A percentile compares a stretch with the other conserved stretches of the same genome.
Evolutionary conservation across 2,888 invertebrate species (phyloP).

Genomic region (Cataglyphis altisquamis): DNA sequence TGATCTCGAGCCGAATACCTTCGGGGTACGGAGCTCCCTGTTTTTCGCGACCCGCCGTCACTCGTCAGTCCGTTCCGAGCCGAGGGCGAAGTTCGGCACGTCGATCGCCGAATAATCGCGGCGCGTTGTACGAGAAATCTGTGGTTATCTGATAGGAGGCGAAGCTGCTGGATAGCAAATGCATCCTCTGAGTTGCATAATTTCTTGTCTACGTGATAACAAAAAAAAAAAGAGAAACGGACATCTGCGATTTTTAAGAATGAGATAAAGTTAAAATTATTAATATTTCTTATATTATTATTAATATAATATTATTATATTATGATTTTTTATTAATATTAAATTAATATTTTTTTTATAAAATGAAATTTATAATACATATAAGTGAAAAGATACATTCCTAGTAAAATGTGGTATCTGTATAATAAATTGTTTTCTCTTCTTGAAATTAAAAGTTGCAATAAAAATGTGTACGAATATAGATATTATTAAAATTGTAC

Average conservation of each 20-base stretch:
- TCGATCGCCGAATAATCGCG: constrained; percentile 20
- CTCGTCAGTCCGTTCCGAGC: not conserved
- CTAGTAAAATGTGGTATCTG: not conserved
- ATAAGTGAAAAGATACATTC: not conserved
- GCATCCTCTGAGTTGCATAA: not conserved
- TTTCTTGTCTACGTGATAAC: not conserved
- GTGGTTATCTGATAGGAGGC: constrained; percentile 18
- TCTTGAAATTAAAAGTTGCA: not conserved
- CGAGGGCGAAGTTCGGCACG: constrained; percentile 29
- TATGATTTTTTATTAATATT: too few species aligned
- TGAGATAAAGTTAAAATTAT: not conserved
- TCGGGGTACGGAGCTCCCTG: constrained; percentile 58
- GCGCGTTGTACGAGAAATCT: not conserved
- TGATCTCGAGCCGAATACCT: constrained; percentile 68
- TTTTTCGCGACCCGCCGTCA: constrained; percentile 43
- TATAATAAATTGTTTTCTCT: not conserved
- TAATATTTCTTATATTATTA: not conserved
- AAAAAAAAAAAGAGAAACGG: not conserved
- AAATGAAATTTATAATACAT: not conserved
- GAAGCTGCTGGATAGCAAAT: not conserved
- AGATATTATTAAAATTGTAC: not conserved
- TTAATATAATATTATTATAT: too few species aligned
- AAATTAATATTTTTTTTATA: not conserved
- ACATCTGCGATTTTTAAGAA: not conserved
- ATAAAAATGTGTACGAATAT: not conserved